Conservation (phyloP, 2,888 invertebrate genomes). For the Dolichopus griseipennis region DNA sequence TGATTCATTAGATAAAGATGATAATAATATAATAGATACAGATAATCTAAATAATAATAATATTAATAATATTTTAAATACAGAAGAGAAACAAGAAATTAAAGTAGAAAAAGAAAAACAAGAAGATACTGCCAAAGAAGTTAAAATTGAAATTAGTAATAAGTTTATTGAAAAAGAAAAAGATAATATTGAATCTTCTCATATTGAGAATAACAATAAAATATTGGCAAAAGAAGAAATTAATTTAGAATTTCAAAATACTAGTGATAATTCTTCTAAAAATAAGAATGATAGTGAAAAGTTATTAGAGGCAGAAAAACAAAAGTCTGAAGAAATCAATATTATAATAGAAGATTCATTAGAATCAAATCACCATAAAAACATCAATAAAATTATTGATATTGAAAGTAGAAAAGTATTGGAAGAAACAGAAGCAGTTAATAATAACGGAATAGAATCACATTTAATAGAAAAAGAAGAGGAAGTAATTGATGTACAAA, state of each 20-base stretch:
- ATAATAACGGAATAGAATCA: no score
- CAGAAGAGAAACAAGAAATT: constrained; percentile 12
- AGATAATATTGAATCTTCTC: constrained; percentile 5
- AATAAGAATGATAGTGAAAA: constrained; percentile 11
- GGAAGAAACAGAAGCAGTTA: neutral
- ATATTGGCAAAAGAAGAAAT: neutral
- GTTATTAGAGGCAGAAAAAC: constrained; percentile 28
- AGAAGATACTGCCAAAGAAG: constrained; percentile 20
- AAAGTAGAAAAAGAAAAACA: neutral
- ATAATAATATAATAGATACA: constrained; percentile 23
- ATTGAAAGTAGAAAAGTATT: neutral
- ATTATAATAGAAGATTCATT: constrained; percentile 27
- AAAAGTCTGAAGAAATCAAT: constrained; percentile 31
- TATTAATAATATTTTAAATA: constrained; percentile 11
- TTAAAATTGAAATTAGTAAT: constrained; percentile 16
- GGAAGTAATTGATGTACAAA: no score
- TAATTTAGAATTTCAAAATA: neutral
- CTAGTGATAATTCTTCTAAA: neutral
- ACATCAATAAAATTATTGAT: neutral
- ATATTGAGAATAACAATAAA: constrained; percentile 2
- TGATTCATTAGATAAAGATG: constrained; percentile 12
- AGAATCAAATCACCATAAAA: constrained; percentile 1
- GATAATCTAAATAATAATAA: constrained; percentile 20
- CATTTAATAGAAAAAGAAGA: no score
- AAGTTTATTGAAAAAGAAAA: constrained; percentile 15